Base-by-base conservation (phyloP, 1,140 invertebrate species). In the Bradynema listronoti region DNA sequence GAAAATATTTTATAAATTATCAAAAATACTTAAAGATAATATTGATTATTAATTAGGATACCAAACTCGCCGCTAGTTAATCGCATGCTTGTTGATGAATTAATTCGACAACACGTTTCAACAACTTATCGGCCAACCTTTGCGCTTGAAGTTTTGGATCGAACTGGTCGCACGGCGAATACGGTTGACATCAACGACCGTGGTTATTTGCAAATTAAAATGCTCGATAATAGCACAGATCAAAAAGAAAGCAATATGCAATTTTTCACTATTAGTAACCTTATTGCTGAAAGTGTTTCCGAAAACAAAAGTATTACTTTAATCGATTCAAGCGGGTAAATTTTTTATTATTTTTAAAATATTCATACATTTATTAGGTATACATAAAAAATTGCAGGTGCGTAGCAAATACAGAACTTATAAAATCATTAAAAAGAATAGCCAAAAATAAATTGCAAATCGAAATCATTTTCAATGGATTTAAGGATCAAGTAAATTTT, bases 401-500 rank as follows among this genome's bases (percentile, higher is more conserved):
- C 36, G 58, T 61, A 5, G 27, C 58, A 1, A 63, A 61, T 22
- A 27, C 58, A 22, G 19, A 32, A 4, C 22, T 61, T 16, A 25
- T 61, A n/a, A 63, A 41, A 9, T 61, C 58, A n/a, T 16, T 61
- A 24, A 36, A 61, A 25, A n/a, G 58, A 45, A 30, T 45, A 1
- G 9, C 33, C 19, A 16, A 7, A 22, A 61, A 43, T 30, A 24
- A 43, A 19, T 7, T 61, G 16, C 43, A 33, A 30, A 63, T 61
- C 11, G 58, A 34, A 5, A 62, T 61, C 24, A n/a, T 25, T 46
- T 61, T 61, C 19, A 39, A 33, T 4, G 58, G 58, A 2, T 61
- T 61, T 34, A 24, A 16, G 9, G 58, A 61, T n/a, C 58, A 61
- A 47, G 47, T 50, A 50, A 4, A 3, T 25, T 3, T 50, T 50